These are phyloP conservation scores for Andrena fulva DNA, from an alignment of 2,888 invertebrate genomes.

Conservation along the genomic window DNA sequence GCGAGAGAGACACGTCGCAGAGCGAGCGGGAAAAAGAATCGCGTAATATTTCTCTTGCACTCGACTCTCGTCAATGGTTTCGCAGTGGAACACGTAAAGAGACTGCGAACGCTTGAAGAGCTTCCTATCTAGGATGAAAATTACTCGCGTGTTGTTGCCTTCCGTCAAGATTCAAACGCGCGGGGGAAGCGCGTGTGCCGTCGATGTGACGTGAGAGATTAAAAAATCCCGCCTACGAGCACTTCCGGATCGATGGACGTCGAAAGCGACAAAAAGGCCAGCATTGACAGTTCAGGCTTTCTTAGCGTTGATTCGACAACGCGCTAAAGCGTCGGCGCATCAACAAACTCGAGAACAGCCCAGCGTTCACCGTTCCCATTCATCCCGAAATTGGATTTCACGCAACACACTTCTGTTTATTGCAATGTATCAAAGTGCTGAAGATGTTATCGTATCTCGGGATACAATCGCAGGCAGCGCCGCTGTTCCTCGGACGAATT, in stretches of 20 bases:
- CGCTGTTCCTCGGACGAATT: not conserved
- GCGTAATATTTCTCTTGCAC: constrained; percentile 1
- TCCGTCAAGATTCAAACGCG: constrained; percentile 16
- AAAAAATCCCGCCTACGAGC: constrained; percentile 47
- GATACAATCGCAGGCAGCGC: not conserved
- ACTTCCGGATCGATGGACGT: not conserved
- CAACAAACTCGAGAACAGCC: not conserved
- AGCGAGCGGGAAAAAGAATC: not conserved
- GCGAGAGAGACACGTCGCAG: not conserved
- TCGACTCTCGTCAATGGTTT: constrained; percentile 14
- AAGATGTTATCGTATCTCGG: not conserved
- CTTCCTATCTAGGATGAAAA: constrained; percentile 18
- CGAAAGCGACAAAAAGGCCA: constrained; percentile 14
- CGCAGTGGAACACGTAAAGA: not conserved
- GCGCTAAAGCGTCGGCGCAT: not conserved
- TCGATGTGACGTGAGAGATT: constrained; percentile 47
- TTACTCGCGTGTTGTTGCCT: constrained; percentile 27
- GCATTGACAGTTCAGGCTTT: constrained; percentile 24
- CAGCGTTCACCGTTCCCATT: not conserved
- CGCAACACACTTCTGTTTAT: not conserved
- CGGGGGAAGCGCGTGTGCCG: not conserved
- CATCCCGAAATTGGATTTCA: not conserved
- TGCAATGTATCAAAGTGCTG: not conserved
- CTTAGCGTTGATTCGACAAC: constrained; percentile 1
- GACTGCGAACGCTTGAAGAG: constrained; percentile 17